A percentile compares a stretch with the other conserved stretches of the same genome.
Evolutionary conservation across 1,140 invertebrate genomes (phyloP).

Genomic region (Trichonephila clavata): DNA sequence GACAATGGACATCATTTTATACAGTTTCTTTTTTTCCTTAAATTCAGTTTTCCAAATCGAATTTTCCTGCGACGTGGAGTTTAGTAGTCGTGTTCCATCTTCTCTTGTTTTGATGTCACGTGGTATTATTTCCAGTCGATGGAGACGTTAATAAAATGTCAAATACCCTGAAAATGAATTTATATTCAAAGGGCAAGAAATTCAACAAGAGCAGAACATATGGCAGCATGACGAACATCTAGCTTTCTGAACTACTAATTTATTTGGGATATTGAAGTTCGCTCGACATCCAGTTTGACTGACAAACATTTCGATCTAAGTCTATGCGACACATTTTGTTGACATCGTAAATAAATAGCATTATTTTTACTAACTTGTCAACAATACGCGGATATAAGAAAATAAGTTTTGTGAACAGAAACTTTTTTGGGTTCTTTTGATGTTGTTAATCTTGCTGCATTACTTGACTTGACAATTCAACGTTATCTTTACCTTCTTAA

Average conservation of each 20-base stretch:
- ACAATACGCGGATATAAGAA: too few species aligned
- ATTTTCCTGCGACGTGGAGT: not conserved
- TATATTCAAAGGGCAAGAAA: slow-evolving; percentile 17
- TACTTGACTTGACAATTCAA: too few species aligned
- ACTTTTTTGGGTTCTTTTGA: too few species aligned
- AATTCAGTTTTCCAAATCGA: not conserved
- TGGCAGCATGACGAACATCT: not conserved
- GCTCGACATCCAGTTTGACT: not conserved
- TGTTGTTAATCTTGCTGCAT: too few species aligned
- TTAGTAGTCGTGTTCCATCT: not conserved
- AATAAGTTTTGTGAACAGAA: too few species aligned
- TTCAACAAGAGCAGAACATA: not conserved
- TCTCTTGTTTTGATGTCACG: not conserved
- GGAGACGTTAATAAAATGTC: slow-evolving; percentile 32
- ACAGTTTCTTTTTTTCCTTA: not conserved
- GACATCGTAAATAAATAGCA: too few species aligned
- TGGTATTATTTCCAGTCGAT: not conserved
- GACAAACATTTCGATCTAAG: not conserved
- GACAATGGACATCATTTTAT: slow-evolving; percentile 15
- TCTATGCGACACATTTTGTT: too few species aligned
- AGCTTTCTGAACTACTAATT: not conserved
- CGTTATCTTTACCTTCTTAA: too few species aligned
- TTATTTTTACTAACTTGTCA: too few species aligned
- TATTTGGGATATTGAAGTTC: slow-evolving; percentile 7
- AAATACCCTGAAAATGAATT: slow-evolving; percentile 21